Percentiles rank a stretch among this genome's conserved stretches.
phyloP scores from a whole-genome alignment of 2,113 vertebrate species.

The Condylura cristata region DNA sequence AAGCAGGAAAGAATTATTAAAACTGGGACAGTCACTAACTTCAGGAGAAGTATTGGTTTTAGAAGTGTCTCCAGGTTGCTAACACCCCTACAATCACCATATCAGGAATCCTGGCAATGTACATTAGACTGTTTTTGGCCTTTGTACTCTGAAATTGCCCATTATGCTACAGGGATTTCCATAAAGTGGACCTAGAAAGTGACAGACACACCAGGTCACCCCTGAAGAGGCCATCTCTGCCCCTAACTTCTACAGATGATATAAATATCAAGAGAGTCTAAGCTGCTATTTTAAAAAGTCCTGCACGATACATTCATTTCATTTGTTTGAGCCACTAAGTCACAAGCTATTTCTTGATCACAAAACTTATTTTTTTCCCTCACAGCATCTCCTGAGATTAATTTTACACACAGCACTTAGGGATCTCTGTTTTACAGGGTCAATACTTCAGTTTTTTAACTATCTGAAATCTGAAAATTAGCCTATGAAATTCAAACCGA shows the following conservation, averaged over 20 bases:
- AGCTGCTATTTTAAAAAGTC: neutral
- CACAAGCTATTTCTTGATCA: neutral
- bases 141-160: neutral
- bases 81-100: neutral
- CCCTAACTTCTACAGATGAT: neutral
- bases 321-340: constrained; percentile 2
- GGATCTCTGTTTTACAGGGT: neutral
- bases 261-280: constrained; percentile 2
- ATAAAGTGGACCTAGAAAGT: neutral
- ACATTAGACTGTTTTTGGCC: neutral
- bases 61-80: neutral
- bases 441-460: neutral
- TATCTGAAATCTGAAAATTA: constrained; percentile 44
- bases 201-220: neutral
- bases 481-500: neutral
- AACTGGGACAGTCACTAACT: neutral
- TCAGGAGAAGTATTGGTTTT: neutral
- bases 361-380: neutral
- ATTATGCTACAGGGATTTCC: neutral
- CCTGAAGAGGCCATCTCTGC: neutral
- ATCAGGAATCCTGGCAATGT: neutral
- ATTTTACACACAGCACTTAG: neutral
- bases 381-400: neutral
- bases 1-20: neutral
- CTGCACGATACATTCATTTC: neutral